phyloP scores from a whole-genome alignment of 1,140 invertebrate genomes.

The Amphibalanus amphitrite region DNA sequence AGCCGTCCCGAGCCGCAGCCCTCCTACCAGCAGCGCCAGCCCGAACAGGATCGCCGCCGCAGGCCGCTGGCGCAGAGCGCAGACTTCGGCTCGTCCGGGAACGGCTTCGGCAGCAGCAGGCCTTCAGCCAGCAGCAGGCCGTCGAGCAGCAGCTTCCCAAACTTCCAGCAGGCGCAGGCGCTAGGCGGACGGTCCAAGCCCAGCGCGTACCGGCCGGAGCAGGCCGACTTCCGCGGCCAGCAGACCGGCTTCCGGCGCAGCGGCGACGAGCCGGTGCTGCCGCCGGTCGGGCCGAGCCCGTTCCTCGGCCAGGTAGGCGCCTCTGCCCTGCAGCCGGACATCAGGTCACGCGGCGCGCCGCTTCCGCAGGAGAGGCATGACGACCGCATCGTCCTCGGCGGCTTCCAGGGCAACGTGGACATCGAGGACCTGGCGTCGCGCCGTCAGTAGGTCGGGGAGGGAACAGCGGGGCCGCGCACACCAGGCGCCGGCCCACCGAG shows the following conservation, averaged over 20 bases:
- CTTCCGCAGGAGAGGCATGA: neutral
- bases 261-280: neutral
- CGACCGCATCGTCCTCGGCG: neutral
- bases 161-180: neutral
- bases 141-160: no score
- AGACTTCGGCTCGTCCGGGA: neutral
- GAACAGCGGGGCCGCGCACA: no score
- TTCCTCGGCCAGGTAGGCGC: neutral
- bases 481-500: no score
- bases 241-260: neutral
- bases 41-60: neutral
- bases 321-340: neutral
- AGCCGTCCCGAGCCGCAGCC: constrained; percentile 5
- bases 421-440: constrained; percentile 1
- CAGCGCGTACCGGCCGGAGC: neutral
- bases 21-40: neutral
- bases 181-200: neutral
- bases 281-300: neutral
- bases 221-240: neutral
- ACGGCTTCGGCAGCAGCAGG: neutral
- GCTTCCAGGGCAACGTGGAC: neutral
- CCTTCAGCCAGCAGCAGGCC: neutral
- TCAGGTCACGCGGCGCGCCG: neutral
- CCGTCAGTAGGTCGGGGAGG: neutral
- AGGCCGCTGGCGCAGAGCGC: neutral